Evolutionary conservation across 2,113 vertebrate genomes (phyloP).

Genomic region (Telmatochromis sp.): DNA sequence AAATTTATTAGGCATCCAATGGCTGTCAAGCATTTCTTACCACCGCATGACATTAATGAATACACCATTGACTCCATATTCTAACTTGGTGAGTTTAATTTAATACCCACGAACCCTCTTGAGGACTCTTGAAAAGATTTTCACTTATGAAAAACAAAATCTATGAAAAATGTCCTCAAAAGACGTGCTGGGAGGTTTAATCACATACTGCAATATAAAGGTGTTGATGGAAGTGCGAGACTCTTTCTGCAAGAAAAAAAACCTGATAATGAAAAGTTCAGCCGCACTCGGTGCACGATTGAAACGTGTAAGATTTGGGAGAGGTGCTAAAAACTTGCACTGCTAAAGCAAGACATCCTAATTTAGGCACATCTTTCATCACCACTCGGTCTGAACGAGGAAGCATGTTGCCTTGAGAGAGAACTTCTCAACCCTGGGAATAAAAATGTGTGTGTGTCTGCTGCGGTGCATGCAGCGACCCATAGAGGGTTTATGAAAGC

Average conservation of each 20-base stretch:
- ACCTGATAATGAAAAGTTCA: constrained; percentile 26
- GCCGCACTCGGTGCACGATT: neutral
- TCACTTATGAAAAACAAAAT: neutral
- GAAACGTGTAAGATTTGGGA: constrained; percentile 1
- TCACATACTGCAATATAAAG: neutral
- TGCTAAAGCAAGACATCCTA: constrained; percentile 13
- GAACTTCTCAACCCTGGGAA: neutral
- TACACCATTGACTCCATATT: neutral
- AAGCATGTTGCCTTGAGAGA: neutral
- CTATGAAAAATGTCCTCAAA: neutral
- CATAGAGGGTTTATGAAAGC: neutral
- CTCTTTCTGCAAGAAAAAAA: neutral
- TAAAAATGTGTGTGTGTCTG: neutral
- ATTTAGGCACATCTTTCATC: constrained; percentile 45
- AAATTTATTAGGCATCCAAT: neutral
- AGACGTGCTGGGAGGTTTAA: neutral
- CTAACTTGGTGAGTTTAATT: neutral
- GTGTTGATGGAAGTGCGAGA: constrained; percentile 12
- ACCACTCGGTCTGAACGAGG: neutral
- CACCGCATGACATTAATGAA: neutral
- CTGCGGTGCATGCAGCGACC: neutral
- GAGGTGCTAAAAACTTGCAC: constrained; percentile 30
- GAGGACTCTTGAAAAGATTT: neutral
- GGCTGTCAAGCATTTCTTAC: neutral
- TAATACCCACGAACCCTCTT: neutral